Conservation (phyloP, 2,888 invertebrate species). For the Heteropelma amictum region DNA sequence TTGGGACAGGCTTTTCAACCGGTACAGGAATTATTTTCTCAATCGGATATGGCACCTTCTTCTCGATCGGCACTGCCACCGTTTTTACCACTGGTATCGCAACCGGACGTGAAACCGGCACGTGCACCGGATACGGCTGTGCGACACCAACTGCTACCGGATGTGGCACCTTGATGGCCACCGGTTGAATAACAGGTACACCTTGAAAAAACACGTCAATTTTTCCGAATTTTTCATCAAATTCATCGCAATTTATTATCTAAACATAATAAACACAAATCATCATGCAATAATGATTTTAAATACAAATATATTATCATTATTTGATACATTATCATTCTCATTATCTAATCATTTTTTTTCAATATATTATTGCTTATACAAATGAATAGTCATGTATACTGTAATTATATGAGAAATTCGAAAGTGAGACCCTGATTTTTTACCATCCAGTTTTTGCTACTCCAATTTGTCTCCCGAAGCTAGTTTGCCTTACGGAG, state of each 20-base stretch:
- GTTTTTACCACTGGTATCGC: slow-evolving; percentile 85
- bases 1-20: slow-evolving; percentile 83
- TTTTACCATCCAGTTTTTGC: no score
- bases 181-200: slow-evolving; percentile 82
- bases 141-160: slow-evolving; percentile 81
- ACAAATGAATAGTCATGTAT: no score
- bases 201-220: slow-evolving; percentile 65
- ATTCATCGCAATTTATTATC: neutral
- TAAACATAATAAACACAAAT: neutral
- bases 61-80: slow-evolving; percentile 84
- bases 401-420: no score
- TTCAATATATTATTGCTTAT: no score
- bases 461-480: no score
- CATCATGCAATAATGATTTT: neutral
- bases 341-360: no score
- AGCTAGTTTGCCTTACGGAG: no score
- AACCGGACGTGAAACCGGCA: slow-evolving; percentile 84
- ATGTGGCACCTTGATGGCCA: slow-evolving; percentile 82
- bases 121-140: slow-evolving; percentile 84
- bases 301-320: no score
- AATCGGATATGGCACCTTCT: slow-evolving; percentile 85
- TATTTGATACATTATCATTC: no score
- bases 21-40: slow-evolving; percentile 84
- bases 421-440: no score
- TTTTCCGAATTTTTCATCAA: no score